A percentile compares a stretch with the other conserved stretches of the same genome.
phyloP scores from a whole-genome alignment of 2,888 invertebrate species.

The Pseudanteris insignis region DNA sequence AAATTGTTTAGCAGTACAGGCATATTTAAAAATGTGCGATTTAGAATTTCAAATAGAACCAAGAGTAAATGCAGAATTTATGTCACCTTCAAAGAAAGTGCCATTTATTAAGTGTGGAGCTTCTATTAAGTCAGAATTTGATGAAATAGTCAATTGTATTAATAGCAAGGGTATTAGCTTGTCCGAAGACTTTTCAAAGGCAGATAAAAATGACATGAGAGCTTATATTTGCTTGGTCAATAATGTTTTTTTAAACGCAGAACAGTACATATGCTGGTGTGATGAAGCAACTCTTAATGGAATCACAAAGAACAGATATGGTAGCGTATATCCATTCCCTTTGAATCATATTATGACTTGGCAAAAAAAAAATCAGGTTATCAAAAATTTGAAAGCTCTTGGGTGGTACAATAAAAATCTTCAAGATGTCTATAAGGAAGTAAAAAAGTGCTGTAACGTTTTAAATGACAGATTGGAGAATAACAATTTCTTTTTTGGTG shows the following conservation, averaged over 20 bases:
- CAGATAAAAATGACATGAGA: slow-evolving; percentile 88
- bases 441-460: slow-evolving; percentile 86
- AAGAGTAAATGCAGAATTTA: slow-evolving; percentile 91
- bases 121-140: slow-evolving; percentile 88
- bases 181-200: slow-evolving; percentile 75
- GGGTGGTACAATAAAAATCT: slow-evolving; percentile 84
- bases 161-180: slow-evolving; percentile 84
- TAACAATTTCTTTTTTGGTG: slow-evolving; percentile 83
- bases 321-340: slow-evolving; percentile 94
- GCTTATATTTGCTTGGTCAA: slow-evolving; percentile 93
- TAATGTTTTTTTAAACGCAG: slow-evolving; percentile 89
- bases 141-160: slow-evolving; percentile 89
- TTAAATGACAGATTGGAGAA: slow-evolving; percentile 85
- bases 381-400: slow-evolving; percentile 78
- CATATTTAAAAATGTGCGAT: slow-evolving; percentile 92
- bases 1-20: slow-evolving; percentile 90
- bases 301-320: slow-evolving; percentile 85
- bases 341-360: slow-evolving; percentile 83
- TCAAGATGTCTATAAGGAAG: slow-evolving; percentile 80
- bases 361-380: slow-evolving; percentile 76
- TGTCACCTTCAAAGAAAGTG: slow-evolving; percentile 93
- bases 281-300: slow-evolving; percentile 81
- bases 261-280: slow-evolving; percentile 90
- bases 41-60: slow-evolving; percentile 84
- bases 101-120: slow-evolving; percentile 93